A percentile compares a stretch with the other conserved stretches of the same genome.
phyloP scores from a whole-genome alignment of 2,113 vertebrate species.

The Antechinus stuartii region DNA sequence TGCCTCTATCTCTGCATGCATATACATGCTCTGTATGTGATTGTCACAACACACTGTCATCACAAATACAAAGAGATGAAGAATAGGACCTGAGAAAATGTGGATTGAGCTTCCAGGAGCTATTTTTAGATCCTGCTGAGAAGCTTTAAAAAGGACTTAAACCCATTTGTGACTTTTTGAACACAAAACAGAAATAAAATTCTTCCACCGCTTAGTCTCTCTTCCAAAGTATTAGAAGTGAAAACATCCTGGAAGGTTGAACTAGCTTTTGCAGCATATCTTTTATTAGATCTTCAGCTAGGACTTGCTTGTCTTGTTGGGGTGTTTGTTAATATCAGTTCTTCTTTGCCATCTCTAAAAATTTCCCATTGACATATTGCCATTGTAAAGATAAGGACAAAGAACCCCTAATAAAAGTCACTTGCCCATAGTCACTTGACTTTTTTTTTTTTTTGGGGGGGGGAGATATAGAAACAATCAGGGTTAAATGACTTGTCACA shows the following conservation, averaged over 20 bases:
- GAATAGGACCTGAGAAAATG: conserved; percentile 67
- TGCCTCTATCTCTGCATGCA: conserved; percentile 44
- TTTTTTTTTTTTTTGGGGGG: too few relatives aligned
- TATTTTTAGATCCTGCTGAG: conserved; percentile 70
- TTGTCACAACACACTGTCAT: conserved; percentile 53
- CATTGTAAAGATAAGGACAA: conserved; percentile 14
- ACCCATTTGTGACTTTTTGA: conserved; percentile 64
- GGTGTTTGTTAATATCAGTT: neutral
- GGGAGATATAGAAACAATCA: too few relatives aligned
- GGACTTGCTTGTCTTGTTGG: conserved; percentile 28
- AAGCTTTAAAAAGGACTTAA: conserved; percentile 55
- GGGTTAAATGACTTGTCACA: too few relatives aligned
- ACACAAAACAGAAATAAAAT: conserved; percentile 65
- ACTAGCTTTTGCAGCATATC: conserved; percentile 60
- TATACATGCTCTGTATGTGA: conserved; percentile 22
- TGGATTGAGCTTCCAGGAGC: conserved; percentile 48
- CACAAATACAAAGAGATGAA: conserved; percentile 58
- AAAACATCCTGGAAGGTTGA: conserved; percentile 40
- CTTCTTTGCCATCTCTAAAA: conserved; percentile 38
- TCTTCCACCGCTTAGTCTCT: conserved; percentile 22
- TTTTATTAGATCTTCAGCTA: conserved; percentile 47
- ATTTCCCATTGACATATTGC: conserved; percentile 3
- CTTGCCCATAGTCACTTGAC: neutral
- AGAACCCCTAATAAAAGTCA: conserved; percentile 23
- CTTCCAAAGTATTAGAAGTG: neutral